Evolutionary conservation across 2,113 vertebrate genomes (phyloP), one percentile per base, ranked within the genome.

Genomic region (Oryzias woworae): DNA sequence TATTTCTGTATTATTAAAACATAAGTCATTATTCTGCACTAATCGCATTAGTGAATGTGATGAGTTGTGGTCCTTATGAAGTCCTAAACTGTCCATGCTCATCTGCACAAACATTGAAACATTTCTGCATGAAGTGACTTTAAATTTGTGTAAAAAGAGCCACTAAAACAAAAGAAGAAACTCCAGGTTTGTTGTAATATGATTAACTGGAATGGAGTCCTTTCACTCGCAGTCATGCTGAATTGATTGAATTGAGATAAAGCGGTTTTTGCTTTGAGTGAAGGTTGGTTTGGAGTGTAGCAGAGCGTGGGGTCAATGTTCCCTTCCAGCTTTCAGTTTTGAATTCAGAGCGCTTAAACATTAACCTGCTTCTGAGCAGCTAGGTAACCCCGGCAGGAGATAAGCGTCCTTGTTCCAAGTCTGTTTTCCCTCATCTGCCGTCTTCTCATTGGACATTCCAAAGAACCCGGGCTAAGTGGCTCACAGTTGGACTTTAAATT

Each of bases 381-480:
- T 69, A 6, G 47, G 15, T 48, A 53, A 43, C 10, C 5, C 62
- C 44, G 36, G 31, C 47, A 23, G 73, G 63, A 36, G 36, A 36
- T 36, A 2, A 3, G 36, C 36, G 10, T 36, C 36, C 14, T 46
- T 4, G 6, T 22, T 31, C 18, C 45, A 5, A 49, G 36, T 3
- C 24, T 45, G n/a, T 55, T 75, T 64, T 71, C 20, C 52, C 20
- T 36, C 24, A 50, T 36, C 1, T 0, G 66, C 62, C 69, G 73
- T 64, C 75, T 81, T 77, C 72, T 78, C 75, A 31, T 36, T 47
- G 69, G 72, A 85, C 80, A 85, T 89, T 85, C 89, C 82, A 71
- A 43, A 64, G 55, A 71, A 7, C 14, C 47, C 60, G 60, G 56
- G 53, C 26, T 59, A 80, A 85, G 61, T 60, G 63, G 76, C 66